Evolutionary conservation across 2,888 invertebrate genomes (phyloP), one percentile per base, ranked within the genome.

Genomic region (Aphodius granarius): DNA sequence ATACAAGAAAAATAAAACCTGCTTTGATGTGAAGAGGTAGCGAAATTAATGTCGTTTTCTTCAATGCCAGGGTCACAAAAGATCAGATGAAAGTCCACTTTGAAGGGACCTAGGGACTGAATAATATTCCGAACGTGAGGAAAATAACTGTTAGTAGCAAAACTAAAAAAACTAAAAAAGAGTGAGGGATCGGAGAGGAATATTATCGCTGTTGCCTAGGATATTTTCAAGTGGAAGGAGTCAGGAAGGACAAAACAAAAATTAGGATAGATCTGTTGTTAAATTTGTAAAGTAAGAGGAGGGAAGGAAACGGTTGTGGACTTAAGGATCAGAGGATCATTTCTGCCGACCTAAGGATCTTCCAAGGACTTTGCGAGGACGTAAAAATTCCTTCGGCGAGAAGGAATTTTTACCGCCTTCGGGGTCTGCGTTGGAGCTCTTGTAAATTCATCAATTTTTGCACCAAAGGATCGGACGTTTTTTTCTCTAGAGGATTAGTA

Each of bases 41-140:
- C 20, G n/a, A 18, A 63, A 72, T 72, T 72, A 72, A 72, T 63
- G 63, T 72, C 19, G 63, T 72, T 72, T 72, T 72, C 72, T 72
- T 72, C 72, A 72, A 72, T 23, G 19, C 72, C 72, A 72, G 72
- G 72, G 43, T 43, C 43, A n/a, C n/a, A 43, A 43, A 43, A 43
- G 13, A 43, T 43, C 43, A 43, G 43, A 43, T 21, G 22, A 21
- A 19, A 68, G 21, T 72, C 72, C 72, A 72, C 72, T 72, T 72
- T 63, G 72, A 68, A 21, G 63, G 63, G 72, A 16, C 72, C 72
- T 72, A 72, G 72, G 72, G 19, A 43, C 43, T 13, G 72, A 72
- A 72, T 66, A 66, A 66, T 72, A 63, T 72, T 71, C 71, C 71
- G 22, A 18, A 71, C 71, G 71, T 43, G 43, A 43, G 43, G 43